These are phyloP conservation scores for Stomatorhinus ivindoensis DNA, from an alignment of 2,113 vertebrate species.

Conservation along the genomic window DNA sequence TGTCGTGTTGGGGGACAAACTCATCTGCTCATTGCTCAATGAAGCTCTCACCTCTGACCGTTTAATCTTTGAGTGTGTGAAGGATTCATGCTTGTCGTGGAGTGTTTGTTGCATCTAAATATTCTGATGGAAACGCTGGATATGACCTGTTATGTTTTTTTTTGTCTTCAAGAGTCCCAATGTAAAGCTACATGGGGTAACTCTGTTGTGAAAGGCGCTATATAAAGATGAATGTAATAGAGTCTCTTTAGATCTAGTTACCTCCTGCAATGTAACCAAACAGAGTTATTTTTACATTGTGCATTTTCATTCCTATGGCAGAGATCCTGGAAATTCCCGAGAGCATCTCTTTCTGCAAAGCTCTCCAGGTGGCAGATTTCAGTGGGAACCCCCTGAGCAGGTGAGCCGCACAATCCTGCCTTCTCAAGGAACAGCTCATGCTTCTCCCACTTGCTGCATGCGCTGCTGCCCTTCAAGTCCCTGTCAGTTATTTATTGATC, in stretches of 20 bases:
- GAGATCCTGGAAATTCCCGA: slow-evolving; percentile 97
- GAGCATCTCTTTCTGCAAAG: slow-evolving; percentile 93
- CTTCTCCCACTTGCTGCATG: background rate
- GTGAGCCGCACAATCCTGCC: slow-evolving; percentile 49
- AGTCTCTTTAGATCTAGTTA: background rate
- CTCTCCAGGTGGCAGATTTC: slow-evolving; percentile 93
- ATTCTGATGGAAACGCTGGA: background rate
- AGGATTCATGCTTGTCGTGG: background rate
- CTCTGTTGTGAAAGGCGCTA: background rate
- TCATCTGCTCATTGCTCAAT: background rate
- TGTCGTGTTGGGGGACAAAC: background rate
- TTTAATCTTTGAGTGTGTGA: background rate
- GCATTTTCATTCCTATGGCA: slow-evolving; percentile 47
- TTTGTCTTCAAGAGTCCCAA: background rate
- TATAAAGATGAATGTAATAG: background rate
- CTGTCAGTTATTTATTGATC: background rate
- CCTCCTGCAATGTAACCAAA: background rate
- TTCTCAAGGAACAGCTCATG: background rate
- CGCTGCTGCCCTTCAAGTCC: background rate
- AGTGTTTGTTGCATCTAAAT: background rate
- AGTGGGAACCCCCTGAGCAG: slow-evolving; percentile 95
- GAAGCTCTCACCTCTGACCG: background rate
- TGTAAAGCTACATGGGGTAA: background rate
- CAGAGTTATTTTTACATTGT: background rate
- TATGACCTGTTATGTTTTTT: background rate